Evolutionary conservation across 2,113 vertebrate genomes (phyloP).

Genomic region (Nothocercus nigrocapillus): DNA sequence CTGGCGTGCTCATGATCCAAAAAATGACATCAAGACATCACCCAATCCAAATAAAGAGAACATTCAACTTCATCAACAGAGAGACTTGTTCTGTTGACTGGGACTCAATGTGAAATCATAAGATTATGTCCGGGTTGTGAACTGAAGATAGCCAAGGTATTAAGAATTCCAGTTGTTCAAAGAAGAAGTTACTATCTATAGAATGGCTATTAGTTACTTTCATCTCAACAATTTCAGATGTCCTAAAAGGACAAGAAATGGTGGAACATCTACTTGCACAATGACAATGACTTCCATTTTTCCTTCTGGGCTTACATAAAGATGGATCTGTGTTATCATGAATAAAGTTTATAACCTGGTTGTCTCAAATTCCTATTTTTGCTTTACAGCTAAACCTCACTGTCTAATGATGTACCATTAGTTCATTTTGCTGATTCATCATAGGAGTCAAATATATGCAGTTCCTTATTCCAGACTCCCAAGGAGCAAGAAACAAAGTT

Average conservation of each 20-base stretch:
- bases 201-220: background rate
- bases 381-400: background rate
- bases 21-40: background rate
- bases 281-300: background rate
- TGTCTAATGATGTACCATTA: background rate
- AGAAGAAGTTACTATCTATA: background rate
- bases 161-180: background rate
- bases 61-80: background rate
- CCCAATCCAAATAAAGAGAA: background rate
- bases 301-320: background rate
- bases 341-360: background rate
- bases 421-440: background rate
- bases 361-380: background rate
- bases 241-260: background rate
- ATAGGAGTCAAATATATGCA: too few relatives aligned
- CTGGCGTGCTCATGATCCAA: accelerated
- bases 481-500: background rate
- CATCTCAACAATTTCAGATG: background rate
- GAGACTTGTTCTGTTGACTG: background rate
- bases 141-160: background rate
- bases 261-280: background rate
- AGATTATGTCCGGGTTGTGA: accelerated
- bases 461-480: too few relatives aligned
- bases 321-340: background rate
- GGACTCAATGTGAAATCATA: background rate